Conservation (phyloP, 2,113 vertebrate species). For the Serinus canaria region DNA sequence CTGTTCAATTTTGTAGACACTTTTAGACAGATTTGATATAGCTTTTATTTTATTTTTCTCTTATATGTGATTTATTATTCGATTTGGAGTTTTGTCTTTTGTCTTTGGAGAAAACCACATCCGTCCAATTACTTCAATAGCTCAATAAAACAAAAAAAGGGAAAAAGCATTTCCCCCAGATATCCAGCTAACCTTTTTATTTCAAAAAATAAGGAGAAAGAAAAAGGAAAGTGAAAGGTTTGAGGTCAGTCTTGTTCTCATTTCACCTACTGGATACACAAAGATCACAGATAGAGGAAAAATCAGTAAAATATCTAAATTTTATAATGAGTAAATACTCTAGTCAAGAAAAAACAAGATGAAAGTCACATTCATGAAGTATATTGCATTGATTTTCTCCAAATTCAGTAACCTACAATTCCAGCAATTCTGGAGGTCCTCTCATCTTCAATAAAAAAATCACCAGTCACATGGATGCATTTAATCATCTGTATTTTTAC, state of each 20-base stretch:
- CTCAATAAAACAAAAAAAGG: slow-evolving; percentile 31
- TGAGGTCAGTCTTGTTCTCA: not conserved
- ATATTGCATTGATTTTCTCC: not conserved
- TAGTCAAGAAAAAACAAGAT: not conserved
- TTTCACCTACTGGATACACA: not conserved
- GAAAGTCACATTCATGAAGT: not conserved
- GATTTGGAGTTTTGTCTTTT: slow-evolving; percentile 24
- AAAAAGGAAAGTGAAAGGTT: not conserved
- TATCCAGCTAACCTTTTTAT: not conserved
- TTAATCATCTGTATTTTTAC: not conserved
- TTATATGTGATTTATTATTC: slow-evolving; percentile 53
- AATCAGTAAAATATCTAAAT: not conserved
- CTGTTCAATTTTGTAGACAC: slow-evolving; percentile 38
- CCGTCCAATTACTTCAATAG: slow-evolving; percentile 34
- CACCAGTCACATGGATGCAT: accelerated
- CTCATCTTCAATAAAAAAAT: not conserved
- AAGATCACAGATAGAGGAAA: not conserved
- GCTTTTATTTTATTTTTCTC: slow-evolving; percentile 58
- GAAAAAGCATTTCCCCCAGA: not conserved
- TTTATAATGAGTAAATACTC: not conserved
- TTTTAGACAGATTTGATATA: slow-evolving; percentile 60
- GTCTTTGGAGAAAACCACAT: not conserved
- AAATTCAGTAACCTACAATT: not conserved
- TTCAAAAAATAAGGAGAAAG: slow-evolving; percentile 23
- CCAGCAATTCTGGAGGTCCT: not conserved